Evolutionary conservation across 2,113 vertebrate species (phyloP).

Genomic region (Stigmatopora argus): DNA sequence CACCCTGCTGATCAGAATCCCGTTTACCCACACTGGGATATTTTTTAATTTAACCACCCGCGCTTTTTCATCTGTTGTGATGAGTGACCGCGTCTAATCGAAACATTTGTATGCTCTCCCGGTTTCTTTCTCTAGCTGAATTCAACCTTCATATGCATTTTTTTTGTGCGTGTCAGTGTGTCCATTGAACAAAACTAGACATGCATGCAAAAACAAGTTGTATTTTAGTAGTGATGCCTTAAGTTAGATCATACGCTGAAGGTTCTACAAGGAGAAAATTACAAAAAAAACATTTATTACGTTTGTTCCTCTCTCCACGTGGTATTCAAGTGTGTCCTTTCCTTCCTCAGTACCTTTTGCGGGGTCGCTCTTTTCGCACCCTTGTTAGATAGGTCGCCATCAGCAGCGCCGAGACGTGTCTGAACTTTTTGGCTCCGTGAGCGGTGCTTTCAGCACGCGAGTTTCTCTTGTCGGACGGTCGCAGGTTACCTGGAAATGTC

Average conservation of each 20-base stretch:
- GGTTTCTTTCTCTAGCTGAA: constrained; percentile 56
- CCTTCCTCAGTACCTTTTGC: constrained; percentile 66
- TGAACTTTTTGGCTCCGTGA: constrained; percentile 49
- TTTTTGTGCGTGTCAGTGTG: constrained; percentile 70
- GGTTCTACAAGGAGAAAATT: constrained; percentile 46
- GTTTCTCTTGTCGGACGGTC: constrained; percentile 61
- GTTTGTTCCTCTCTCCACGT: constrained; percentile 70
- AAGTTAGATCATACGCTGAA: constrained; percentile 71
- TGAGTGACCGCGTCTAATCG: constrained; percentile 37
- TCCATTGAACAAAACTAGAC: constrained; percentile 72
- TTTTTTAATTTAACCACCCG: constrained; percentile 41
- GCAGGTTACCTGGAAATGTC: constrained; percentile 70
- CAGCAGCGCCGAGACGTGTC: constrained; percentile 61
- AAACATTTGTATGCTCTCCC: constrained; percentile 46
- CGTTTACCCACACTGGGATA: constrained; percentile 46
- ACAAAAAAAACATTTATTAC: constrained; percentile 49
- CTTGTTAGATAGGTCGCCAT: constrained; percentile 67
- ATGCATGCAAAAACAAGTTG: constrained; percentile 72
- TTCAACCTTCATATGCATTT: constrained; percentile 65
- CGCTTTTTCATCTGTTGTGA: constrained; percentile 33
- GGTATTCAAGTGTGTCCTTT: constrained; percentile 70
- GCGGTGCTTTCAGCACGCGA: constrained; percentile 56
- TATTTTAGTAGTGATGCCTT: constrained; percentile 75
- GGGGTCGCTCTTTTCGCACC: constrained; percentile 67
- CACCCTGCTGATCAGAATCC: constrained; percentile 54